Base-by-base conservation (phyloP, 2,888 invertebrate species). In the Cryptocheilus praepositus region DNA sequence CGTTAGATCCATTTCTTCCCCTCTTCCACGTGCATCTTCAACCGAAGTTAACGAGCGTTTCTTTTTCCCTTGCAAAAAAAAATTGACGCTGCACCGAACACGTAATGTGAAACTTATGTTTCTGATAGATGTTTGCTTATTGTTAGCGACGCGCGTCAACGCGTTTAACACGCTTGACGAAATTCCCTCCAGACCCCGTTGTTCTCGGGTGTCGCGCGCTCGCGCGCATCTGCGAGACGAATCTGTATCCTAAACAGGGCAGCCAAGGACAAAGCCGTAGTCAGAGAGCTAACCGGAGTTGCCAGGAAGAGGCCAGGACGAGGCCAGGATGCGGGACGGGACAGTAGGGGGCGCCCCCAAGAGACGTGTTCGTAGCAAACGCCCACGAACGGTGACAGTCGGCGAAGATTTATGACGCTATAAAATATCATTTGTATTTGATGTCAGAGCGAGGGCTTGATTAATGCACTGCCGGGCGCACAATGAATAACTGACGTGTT, bases 391-490 rank as follows among this genome's bases (percentile, higher is more conserved):
- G 82, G 81, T 83, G 85, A 84, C 85, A 84, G 83, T 80, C 75
- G 77, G 74, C 79, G 80, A 84, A 85, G 86, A 89, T 89, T 89
- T 89, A 89, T 87, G 83, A 81, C 79, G 83, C 86, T 86, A 87
- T 88, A 88, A 89, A 89, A 88, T 88, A 89, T 88, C 89, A 89
- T 89, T 89, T 88, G 88, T 88, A 89, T 86, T 87, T 87, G 85
- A 84, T 85, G 84, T 88, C 85, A 86, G 84, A 82, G 84, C 82
- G 83, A 80, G 82, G 82, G 80, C 82, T 83, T 86, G 87, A 88
- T 88, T 87, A 88, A 88, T 88, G 87, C 81, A 85, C 79, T 83
- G 79, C 77, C 73, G 75, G 77, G 74, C 80, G 76, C 81, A 81
- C 85, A 82, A 83, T 84, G 84, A 85, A 84, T 85, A 84, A 86